Base-by-base conservation (phyloP, 1,140 invertebrate genomes). In the Dendrolimus punctatus region DNA sequence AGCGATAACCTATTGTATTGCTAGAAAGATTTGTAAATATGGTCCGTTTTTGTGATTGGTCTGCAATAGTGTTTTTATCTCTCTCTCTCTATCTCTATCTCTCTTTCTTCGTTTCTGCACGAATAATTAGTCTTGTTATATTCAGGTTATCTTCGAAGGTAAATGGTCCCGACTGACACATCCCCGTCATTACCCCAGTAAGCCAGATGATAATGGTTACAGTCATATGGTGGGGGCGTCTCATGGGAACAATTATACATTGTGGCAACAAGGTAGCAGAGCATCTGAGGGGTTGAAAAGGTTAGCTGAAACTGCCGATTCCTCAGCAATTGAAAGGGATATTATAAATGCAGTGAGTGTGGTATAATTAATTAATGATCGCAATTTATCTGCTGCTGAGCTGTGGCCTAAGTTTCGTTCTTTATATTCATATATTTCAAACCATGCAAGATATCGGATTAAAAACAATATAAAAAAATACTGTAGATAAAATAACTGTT, bases 171-270 rank as follows among this genome's bases (percentile, higher is more conserved):
- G 79, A 40, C 58, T 75, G 54, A 65, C 66, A 0, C 81, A 85
- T 42, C 76, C 79, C 4, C 68, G 64, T 6, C 60, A 76, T 49
- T 85, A 78, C 43, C 81, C 81, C 0, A 76, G 55, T n/a, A 80
- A 78, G 49, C 77, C 76, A 5, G 79, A 85, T 53, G 76, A 82
- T n/a, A 85, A 80, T 39, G 73, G 70, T 0, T 85, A 80, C 55
- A 81, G 71, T 37, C 67, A 77, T 53, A 72, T 85, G 71, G 64
- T 85, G 0, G 81, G 81, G 1, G 78, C 79, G 3, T 85, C 81
- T 0, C 81, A 85, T 42, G 65, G 63, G 0, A 69, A 49, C 47
- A 53, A 66, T n/a, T 76, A 69, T 37, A 67, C 51, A 0, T 43
- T 85, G 2, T 85, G 81, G 81, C 53, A 73, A 39, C 60, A 62